phyloP scores from a whole-genome alignment of 2,113 vertebrate genomes.

The Sterrhoptilus dennistouni region DNA sequence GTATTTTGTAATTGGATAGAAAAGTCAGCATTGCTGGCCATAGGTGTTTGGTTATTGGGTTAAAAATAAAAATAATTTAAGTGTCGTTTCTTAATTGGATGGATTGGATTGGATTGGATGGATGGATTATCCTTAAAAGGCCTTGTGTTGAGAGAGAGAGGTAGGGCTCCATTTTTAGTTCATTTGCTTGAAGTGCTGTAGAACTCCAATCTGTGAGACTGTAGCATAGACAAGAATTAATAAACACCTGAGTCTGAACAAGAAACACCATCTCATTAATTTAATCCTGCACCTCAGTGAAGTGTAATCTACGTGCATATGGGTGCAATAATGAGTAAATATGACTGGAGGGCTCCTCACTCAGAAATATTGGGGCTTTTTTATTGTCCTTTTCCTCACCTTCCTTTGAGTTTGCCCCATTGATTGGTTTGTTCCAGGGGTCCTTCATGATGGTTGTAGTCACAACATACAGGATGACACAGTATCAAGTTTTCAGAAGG shows the following conservation, averaged over 20 bases:
- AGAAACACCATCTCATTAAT: not conserved
- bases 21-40: not conserved
- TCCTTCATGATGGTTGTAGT: too few relatives aligned
- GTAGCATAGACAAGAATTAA: not conserved
- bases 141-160: not conserved
- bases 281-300: not conserved
- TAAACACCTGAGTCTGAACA: not conserved
- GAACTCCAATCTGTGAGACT: not conserved
- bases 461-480: too few relatives aligned
- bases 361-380: not conserved
- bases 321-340: not conserved
- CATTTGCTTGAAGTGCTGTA: not conserved
- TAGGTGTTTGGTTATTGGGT: not conserved
- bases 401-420: not conserved
- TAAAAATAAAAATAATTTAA: not conserved
- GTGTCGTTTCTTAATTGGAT: not conserved
- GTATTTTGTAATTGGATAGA: not conserved
- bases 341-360: not conserved
- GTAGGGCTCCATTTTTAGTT: not conserved
- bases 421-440: not conserved
- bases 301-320: not conserved
- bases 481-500: too few relatives aligned
- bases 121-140: not conserved
- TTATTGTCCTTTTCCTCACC: rapidly evolving
- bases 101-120: not conserved